Percentiles rank a stretch among this genome's conserved stretches.
phyloP scores from a whole-genome alignment of 30 jellyfish, hydroid and myxozoan genomes.

The Sanderia malayensis region DNA sequence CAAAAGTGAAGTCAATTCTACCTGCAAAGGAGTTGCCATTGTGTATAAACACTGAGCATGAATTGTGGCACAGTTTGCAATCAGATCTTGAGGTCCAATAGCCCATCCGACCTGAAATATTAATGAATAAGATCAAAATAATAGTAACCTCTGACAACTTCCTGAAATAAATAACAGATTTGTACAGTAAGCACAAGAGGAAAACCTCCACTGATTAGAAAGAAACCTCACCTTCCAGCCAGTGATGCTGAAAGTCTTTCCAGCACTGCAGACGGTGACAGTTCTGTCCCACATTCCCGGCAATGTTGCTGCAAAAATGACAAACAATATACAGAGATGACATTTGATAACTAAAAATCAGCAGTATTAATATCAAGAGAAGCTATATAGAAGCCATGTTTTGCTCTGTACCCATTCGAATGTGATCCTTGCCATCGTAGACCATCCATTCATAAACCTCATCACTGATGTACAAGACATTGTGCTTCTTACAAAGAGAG shows the following conservation, averaged over 20 bases:
- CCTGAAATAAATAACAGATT: too few relatives aligned
- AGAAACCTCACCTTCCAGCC: conserved; percentile 99
- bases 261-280: conserved; percentile 74
- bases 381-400: too few relatives aligned
- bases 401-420: conserved; percentile 82
- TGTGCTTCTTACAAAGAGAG: conserved; percentile 74
- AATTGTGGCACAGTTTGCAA: conserved; percentile 56
- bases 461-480: conserved; percentile 82
- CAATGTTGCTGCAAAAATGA: conserved; percentile 62
- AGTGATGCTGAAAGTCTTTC: conserved; percentile 80
- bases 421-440: conserved; percentile 68
- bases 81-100: conserved; percentile 84
- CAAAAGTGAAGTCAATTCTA: too few relatives aligned
- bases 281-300: conserved; percentile 85
- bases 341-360: too few relatives aligned
- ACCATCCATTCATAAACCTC: conserved; percentile 89
- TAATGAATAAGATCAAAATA: too few relatives aligned
- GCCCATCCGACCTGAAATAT: conserved; percentile 91
- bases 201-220: too few relatives aligned
- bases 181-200: too few relatives aligned
- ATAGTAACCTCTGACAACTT: too few relatives aligned
- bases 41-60: conserved; percentile 79
- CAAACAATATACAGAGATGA: too few relatives aligned
- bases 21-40: conserved; percentile 94
- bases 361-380: too few relatives aligned